These are phyloP conservation scores for Dasyornis broadbenti DNA, from an alignment of 2,113 vertebrate species.

Conservation along the genomic window DNA sequence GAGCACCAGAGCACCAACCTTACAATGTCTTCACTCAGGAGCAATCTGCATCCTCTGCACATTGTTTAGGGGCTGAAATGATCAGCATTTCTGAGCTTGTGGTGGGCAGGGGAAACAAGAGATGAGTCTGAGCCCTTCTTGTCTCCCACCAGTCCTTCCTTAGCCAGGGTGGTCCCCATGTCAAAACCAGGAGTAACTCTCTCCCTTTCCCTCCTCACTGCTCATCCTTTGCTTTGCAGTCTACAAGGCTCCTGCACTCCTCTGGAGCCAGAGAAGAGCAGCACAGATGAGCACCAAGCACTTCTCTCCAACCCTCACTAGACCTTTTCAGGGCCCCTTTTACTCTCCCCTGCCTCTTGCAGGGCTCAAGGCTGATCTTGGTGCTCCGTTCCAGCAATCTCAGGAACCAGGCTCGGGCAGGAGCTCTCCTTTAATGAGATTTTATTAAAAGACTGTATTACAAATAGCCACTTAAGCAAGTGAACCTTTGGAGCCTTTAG, in stretches of 20 bases:
- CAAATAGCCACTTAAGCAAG: conserved; percentile 59
- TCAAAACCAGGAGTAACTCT: not conserved
- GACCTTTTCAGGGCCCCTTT: not conserved
- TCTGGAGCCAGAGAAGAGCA: not conserved
- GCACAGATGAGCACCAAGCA: not conserved
- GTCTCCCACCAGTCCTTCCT: not conserved
- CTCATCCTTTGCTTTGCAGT: not conserved
- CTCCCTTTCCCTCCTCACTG: not conserved
- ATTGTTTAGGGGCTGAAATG: not conserved
- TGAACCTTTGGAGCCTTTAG: conserved; percentile 45
- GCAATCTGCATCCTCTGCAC: not conserved
- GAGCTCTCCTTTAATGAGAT: conserved; percentile 43
- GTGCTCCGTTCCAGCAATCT: not conserved
- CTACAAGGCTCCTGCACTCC: not conserved
- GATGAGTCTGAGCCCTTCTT: not conserved
- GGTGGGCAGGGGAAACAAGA: not conserved
- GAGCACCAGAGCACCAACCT: not conserved
- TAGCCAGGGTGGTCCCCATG: fast-evolving
- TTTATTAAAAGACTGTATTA: conserved; percentile 61
- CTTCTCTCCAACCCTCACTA: not conserved
- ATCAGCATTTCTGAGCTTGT: not conserved
- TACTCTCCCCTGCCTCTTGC: not conserved
- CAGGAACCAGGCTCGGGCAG: not conserved
- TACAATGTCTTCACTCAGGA: not conserved
- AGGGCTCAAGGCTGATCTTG: not conserved